Base-by-base conservation (phyloP, 2,113 vertebrate species). In the Gallinago media region DNA sequence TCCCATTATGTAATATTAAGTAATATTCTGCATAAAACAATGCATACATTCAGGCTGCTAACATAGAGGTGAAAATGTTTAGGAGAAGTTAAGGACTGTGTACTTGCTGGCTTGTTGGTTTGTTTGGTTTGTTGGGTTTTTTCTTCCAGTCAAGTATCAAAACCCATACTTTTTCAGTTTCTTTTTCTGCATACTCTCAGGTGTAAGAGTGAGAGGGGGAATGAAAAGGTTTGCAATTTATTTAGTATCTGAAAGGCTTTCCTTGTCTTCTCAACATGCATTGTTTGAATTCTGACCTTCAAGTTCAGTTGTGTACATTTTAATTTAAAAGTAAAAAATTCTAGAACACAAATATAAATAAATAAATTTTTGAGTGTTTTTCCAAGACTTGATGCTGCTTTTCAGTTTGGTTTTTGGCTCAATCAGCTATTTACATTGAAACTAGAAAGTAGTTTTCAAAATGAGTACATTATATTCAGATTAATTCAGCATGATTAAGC, bases 151-250 rank as follows among this genome's bases (percentile, higher is more conserved):
- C 31, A 62, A 20, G 8, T 78, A 44, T 63, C 15, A 72, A 78
- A 67, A 32, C 1, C 0, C 0, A 0, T 32, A 49, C 12, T 50
- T 36, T 27, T 29, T 58, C n/a, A 78, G 4, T 61, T 86, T 38
- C 25, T 62, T 65, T 78, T 85, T 65, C 46, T 73, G 17, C 36
- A 25, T 12, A 2, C 12, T 67, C 27, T 34, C 55, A 47, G 0
- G 34, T 63, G 10, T 25, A 34, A 72, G 66, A 70, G 44, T 46
- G 19, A n/a, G 5, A 38, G 27, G 26, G 34, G 65, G 22, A 54
- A 44, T 40, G 15, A 75, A 49, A 7, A 71, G 22, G 16, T 50
- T 75, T 74, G 56, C 26, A 61, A 4, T 70, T 52, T 81, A 18
- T 38, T 52, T 82, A 67, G 29, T 71, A 67, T 4, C 7, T 56